Evolutionary conservation across 2,797 vertebrate species (phyloP), one percentile per base, ranked within the genome.

Genomic region (Alauda arvensis): DNA sequence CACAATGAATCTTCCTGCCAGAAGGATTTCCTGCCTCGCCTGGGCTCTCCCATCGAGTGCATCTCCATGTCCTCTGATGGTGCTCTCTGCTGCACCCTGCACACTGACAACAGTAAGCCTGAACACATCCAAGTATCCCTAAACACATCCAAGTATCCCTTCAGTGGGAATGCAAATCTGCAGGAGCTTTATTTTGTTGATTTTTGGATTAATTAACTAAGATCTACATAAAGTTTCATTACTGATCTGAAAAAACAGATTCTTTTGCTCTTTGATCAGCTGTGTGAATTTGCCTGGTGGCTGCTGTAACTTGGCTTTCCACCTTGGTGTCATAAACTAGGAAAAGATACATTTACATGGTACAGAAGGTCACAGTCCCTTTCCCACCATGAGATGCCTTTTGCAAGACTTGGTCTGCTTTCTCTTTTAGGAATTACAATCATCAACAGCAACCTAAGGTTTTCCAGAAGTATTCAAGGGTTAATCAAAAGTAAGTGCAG

Each of bases 91-190:
- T 98, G 98, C 71, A 99, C 98, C 6, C 97, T 98, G 14, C 99
- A 99, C 91, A 91, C 96, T 5, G 98, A 99, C 96, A 99, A 99
- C 94, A 99, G 99, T 99, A 98, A 97, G 98, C 25, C 48, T 69
- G n/a, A 40, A 6, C 26, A 12, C 29, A 12, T 18, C 77, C 43
- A 45, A 60, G 15, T 49, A 5, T n/a, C 15, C 2, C 37, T 52
- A n/a, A 40, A 6, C 26, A 12, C 29, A 12, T 18, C 77, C 43
- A 45, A 60, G 15, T 49, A 5, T n/a, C 15, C 2, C 37, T 52
- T 34, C 43, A 53, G 10, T 26, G 29, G 45, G 31, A 37, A 46
- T 66, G 39, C 19, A 55, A 45, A 76, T 60, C 48, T 74, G 1
- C n/a, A 2, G 9, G 13, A 56, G n/a, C 29, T 69, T 52, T 40